Evolutionary conservation across 1,140 invertebrate species (phyloP).

Genomic region (silkworm (Bombyx mori)): ASM3026992v2 NC_085116.1:5549501-5550000

Average conservation of each 20-base stretch:
- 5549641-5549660: slow-evolving; percentile 10
- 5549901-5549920: slow-evolving; percentile 2
- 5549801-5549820: slow-evolving; percentile 14
- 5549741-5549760: slow-evolving; percentile 66
- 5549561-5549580: slow-evolving; percentile 39
- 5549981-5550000: too few relatives aligned
- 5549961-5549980: too few relatives aligned
- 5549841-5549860: slow-evolving; percentile 17
- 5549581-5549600: slow-evolving; percentile 21
- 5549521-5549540: slow-evolving; percentile 26
- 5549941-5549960: background rate
- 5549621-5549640: slow-evolving; percentile 17
- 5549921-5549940: slow-evolving; percentile 4
- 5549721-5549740: slow-evolving; percentile 62
- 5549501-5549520: slow-evolving; percentile 41
- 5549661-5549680: slow-evolving; percentile 14
- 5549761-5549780: slow-evolving; percentile 57
- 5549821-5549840: slow-evolving; percentile 27
- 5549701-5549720: slow-evolving; percentile 21
- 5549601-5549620: slow-evolving; percentile 16
- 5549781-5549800: slow-evolving; percentile 21
- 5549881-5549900: background rate
- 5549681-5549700: slow-evolving; percentile 16
- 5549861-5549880: slow-evolving; percentile 2
- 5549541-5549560: slow-evolving; percentile 33